These are phyloP conservation scores for Tinea semifulvella DNA, from an alignment of 2,888 invertebrate species.

Conservation along the genomic window DNA sequence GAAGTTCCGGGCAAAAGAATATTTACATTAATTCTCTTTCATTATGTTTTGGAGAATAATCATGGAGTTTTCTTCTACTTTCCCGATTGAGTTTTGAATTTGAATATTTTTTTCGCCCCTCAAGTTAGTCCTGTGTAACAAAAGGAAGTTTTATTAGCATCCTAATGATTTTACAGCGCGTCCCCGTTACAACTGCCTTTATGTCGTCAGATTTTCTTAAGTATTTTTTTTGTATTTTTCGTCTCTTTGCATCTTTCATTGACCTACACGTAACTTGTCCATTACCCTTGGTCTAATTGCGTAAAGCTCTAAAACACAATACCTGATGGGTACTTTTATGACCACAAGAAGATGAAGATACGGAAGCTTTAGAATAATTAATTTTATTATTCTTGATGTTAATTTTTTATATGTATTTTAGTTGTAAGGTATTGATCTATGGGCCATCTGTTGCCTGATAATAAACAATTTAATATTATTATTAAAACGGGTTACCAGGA, in stretches of 20 bases:
- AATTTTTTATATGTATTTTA: no score
- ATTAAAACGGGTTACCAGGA: no score
- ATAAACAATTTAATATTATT: no score
- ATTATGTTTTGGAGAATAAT: conserved; percentile 70
- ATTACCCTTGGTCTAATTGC: no score
- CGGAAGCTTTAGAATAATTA: no score
- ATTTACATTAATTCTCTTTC: conserved; percentile 69
- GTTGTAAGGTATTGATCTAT: no score
- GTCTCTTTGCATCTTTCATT: conserved; percentile 68
- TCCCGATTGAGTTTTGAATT: conserved; percentile 66
- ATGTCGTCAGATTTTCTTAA: conserved; percentile 68
- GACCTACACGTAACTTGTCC: no score
- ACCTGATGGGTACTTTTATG: no score
- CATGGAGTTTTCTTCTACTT: conserved; percentile 59
- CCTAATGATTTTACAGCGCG: conserved; percentile 69
- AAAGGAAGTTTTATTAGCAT: conserved; percentile 70
- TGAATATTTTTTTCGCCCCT: conserved; percentile 59
- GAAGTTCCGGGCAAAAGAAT: conserved; percentile 63
- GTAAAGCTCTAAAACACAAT: no score
- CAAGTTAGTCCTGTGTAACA: conserved; percentile 60
- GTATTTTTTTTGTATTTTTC: conserved; percentile 64
- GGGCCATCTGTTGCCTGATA: no score
- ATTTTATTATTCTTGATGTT: no score
- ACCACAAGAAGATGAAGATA: no score
- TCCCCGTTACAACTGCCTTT: conserved; percentile 67